Evolutionary conservation across 2,113 vertebrate genomes (phyloP), one percentile per base, ranked within the genome.

Genomic region (Thunnus thynnus): DNA sequence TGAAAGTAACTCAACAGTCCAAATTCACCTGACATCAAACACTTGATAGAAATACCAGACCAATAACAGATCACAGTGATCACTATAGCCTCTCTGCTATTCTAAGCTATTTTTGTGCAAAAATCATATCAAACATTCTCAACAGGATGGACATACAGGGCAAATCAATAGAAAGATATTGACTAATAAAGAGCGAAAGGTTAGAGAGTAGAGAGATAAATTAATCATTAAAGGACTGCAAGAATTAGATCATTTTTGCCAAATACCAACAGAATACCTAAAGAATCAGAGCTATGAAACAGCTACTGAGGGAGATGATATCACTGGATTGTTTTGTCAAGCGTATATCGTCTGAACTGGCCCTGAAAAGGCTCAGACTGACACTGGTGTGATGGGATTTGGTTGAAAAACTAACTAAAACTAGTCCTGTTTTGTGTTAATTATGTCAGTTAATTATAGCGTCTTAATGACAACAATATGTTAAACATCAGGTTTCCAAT

Each of bases 401-500:
- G 16, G 6, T 12, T 3, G 5, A 12, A 66, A 44, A 32, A 41
- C 20, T 20, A 20, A 20, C 20, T 20, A 20, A 20, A 20, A 20
- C 3, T 50, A 63, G 60, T 36, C 48, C 10, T 47, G n/a, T 22
- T 25, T 63, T 0, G 3, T 36, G 27, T 70, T 76, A 51, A 20
- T 27, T 36, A 56, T 17, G 47, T 5, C 51, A 11, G 10, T 72
- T 81, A 70, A 75, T 78, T 81, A 51, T 22, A 18, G 18, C 27
- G 7, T 64, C 22, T 41, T 41, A 56, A 76, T 79, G 6, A 57
- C 13, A 13, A 13, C 9, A 64, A 5, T 58, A 17, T 60, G 32
- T 73, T 32, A 65, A 78, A 73, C 76, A 47, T 46, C 12, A 69
- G 8, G 8, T 69, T 55, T 32, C 30, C 72, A 68, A 17, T 44